phyloP scores from a whole-genome alignment of 2,113 vertebrate genomes.

The Cyanoliseus patagonus region DNA sequence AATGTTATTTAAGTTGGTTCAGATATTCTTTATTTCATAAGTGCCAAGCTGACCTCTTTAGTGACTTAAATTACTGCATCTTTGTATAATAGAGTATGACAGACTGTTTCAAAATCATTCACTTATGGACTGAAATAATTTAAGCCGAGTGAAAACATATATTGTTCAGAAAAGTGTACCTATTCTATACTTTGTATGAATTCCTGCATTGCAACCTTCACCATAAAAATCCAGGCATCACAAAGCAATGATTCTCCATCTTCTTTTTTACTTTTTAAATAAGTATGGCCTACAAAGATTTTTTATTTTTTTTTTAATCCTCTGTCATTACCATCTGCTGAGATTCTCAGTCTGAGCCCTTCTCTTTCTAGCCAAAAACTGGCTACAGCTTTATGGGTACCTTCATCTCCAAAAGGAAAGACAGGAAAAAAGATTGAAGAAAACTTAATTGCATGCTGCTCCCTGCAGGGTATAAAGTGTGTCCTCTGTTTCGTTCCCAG shows the following conservation, averaged over 20 bases:
- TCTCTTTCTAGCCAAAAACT: background rate
- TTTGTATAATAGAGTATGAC: background rate
- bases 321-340: background rate
- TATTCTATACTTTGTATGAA: background rate
- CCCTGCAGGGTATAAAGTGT: background rate
- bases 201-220: background rate
- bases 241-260: background rate
- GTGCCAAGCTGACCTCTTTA: background rate
- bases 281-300: background rate
- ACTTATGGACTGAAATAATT: background rate
- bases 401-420: background rate
- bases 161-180: background rate
- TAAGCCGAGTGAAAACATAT: background rate
- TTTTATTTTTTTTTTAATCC: background rate
- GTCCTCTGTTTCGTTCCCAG: background rate
- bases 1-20: background rate
- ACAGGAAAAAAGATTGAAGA: background rate
- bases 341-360: background rate
- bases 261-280: background rate
- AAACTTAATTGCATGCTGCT: background rate
- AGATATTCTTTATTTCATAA: background rate
- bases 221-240: background rate
- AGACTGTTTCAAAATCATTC: background rate
- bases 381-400: background rate
- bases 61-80: background rate